Percentiles rank a stretch among this genome's conserved stretches.
Evolutionary conservation across 2,113 vertebrate species (phyloP).

Genomic region (Philantomba maxwellii): DNA sequence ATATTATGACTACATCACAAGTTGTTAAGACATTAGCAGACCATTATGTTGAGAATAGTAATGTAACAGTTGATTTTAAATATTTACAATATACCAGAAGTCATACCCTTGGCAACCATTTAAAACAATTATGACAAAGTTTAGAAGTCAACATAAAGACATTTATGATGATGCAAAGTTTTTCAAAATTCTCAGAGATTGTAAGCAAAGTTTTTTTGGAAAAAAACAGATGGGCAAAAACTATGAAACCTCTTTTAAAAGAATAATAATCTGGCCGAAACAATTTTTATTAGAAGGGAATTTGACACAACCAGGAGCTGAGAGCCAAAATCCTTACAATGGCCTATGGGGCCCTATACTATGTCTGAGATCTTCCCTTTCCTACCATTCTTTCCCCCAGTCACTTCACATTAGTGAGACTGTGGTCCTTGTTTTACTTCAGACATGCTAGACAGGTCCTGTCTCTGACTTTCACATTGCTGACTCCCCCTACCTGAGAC

Average conservation of each 20-base stretch:
- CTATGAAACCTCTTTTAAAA: not conserved
- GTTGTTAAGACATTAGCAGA: not conserved
- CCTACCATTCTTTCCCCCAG: not conserved
- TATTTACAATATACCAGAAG: constrained; percentile 14
- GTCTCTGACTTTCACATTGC: not conserved
- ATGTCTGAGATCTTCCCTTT: not conserved
- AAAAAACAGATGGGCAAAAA: not conserved
- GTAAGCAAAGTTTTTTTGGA: not conserved
- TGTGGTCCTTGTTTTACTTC: not conserved
- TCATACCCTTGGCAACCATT: not conserved
- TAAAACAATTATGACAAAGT: not conserved
- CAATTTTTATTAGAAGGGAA: not conserved
- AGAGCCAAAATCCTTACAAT: not conserved
- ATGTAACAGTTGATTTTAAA: not conserved
- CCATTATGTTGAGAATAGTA: not conserved
- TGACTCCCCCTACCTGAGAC: not conserved
- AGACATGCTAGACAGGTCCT: not conserved
- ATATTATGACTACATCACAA: not conserved
- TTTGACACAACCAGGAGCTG: not conserved
- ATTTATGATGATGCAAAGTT: not conserved
- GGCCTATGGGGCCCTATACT: rapidly evolving
- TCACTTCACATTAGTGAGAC: not conserved
- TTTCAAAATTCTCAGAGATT: not conserved
- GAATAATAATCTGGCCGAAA: not conserved
- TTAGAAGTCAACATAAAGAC: constrained; percentile 4